phyloP scores from a whole-genome alignment of 92 coral and sea anemone genomes.

The Siderastrea radians region DNA sequence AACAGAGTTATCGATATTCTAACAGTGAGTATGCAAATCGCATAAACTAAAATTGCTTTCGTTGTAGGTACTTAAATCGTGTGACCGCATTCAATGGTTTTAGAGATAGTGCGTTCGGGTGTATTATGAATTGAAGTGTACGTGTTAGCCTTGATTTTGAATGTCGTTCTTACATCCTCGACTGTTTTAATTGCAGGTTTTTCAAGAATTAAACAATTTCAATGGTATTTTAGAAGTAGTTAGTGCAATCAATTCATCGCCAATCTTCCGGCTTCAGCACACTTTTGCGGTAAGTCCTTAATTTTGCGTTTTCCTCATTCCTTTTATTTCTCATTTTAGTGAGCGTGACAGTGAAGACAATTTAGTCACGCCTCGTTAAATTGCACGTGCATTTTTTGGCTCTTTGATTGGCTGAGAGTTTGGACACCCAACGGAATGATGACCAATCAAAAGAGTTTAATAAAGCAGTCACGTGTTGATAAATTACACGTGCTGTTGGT shows the following conservation, averaged over 20 bases:
- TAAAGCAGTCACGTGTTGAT: not conserved
- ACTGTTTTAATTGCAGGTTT: slow-evolving; percentile 69
- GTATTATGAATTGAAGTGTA: not conserved
- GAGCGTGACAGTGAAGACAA: too few species aligned
- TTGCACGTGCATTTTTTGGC: too few species aligned
- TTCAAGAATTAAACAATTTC: slow-evolving; percentile 99
- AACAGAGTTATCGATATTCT: slow-evolving; percentile 94
- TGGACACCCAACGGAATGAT: not conserved
- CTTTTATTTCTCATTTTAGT: too few species aligned
- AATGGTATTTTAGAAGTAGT: slow-evolving; percentile 99
- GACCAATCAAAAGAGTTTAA: too few species aligned
- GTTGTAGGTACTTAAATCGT: not conserved
- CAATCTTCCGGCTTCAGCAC: slow-evolving; percentile 92
- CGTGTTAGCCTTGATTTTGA: not conserved
- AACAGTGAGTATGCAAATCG: slow-evolving; percentile 71
- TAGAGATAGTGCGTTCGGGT: not conserved
- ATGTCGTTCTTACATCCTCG: not conserved
- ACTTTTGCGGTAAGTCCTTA: slow-evolving; percentile 88
- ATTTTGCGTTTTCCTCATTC: not conserved
- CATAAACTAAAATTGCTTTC: not conserved
- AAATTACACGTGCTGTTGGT: not conserved
- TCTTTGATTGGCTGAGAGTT: too few species aligned
- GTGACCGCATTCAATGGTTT: not conserved
- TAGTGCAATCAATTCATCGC: slow-evolving; percentile 98
- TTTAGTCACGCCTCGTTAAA: too few species aligned